Percentiles rank a stretch among this genome's conserved stretches.
phyloP scores from a whole-genome alignment of 2,113 vertebrate genomes.

The Megaceryle maxima region DNA sequence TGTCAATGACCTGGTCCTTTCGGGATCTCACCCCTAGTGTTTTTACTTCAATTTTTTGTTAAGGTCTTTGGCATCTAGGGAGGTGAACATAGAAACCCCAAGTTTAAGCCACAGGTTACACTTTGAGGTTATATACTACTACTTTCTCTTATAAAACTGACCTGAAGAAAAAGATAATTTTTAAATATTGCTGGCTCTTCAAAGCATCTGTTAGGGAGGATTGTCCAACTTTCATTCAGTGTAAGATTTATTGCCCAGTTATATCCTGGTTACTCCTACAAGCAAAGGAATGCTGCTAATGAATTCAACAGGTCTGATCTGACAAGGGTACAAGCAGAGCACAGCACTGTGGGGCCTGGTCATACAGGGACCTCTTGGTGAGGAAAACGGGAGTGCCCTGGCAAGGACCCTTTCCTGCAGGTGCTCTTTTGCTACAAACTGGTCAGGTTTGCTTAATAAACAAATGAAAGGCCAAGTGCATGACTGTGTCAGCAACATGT shows the following conservation, averaged over 20 bases:
- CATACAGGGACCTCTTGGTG: neutral
- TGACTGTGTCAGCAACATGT: too few relatives aligned
- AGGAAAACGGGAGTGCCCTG: neutral
- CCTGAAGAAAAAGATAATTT: neutral
- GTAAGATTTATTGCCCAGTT: neutral
- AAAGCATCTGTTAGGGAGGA: neutral
- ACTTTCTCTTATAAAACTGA: neutral
- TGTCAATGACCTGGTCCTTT: neutral
- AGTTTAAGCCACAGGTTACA: neutral
- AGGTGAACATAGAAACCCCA: neutral
- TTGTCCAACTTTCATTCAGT: neutral
- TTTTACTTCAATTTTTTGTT: neutral
- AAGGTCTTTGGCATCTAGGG: neutral
- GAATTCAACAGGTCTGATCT: neutral
- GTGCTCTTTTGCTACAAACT: neutral
- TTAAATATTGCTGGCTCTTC: neutral
- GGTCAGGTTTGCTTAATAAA: neutral
- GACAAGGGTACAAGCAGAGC: fast-evolving
- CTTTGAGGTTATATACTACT: neutral
- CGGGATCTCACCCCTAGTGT: neutral
- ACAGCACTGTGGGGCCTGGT: neutral
- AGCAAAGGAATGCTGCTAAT: neutral
- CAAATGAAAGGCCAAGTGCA: neutral
- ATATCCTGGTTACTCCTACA: neutral
- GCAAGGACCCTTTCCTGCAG: neutral